phyloP scores from a whole-genome alignment of 1,140 invertebrate genomes.

The Eupristina koningsbergeri region DNA sequence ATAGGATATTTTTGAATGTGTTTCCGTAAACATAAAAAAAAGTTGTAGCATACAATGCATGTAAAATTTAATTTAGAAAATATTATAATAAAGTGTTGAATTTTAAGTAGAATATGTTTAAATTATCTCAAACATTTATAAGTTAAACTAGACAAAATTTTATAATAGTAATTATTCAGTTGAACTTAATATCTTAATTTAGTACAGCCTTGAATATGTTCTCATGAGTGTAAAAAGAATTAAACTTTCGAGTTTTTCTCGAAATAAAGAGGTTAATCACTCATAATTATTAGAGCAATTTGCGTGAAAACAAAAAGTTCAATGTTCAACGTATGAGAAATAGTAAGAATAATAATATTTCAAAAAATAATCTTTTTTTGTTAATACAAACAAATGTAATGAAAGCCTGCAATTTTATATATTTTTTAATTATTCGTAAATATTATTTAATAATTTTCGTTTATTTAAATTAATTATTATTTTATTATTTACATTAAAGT shows the following conservation, averaged over 20 bases:
- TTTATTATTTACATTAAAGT: not conserved
- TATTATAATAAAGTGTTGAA: not conserved
- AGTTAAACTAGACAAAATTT: not conserved
- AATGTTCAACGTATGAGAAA: not conserved
- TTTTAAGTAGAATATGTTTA: not conserved
- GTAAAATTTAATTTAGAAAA: not conserved
- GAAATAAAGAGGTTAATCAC: not conserved
- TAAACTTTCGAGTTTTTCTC: not conserved
- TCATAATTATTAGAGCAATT: not conserved
- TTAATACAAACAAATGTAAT: too few relatives aligned
- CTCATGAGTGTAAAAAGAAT: not conserved
- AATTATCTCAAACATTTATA: not conserved
- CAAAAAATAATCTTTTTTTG: not conserved
- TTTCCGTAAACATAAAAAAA: not conserved
- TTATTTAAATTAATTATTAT: not conserved
- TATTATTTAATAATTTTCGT: not conserved
- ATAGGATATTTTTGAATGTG: not conserved
- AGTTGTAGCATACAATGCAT: not conserved
- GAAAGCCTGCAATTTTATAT: too few relatives aligned
- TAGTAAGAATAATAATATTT: too few relatives aligned
- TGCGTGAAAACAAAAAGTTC: not conserved
- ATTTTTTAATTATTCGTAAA: not conserved
- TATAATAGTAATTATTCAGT: not conserved
- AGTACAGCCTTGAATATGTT: not conserved
- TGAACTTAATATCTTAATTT: constrained; percentile 30